Evolutionary conservation across 2,113 vertebrate species (phyloP).

Genomic region (Brienomyrus longianalis): DNA sequence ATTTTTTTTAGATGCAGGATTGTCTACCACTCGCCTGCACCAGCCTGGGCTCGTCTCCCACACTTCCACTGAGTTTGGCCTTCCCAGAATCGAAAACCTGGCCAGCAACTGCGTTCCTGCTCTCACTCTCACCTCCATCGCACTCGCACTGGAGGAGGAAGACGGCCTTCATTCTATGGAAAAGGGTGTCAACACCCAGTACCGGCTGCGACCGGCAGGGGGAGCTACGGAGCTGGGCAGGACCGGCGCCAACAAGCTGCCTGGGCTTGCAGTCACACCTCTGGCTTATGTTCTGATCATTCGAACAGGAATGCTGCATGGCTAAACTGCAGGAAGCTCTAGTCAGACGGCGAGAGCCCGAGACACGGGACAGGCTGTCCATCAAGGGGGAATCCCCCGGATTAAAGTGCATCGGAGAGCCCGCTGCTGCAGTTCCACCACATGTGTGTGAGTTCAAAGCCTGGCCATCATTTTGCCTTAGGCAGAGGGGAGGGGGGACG

Average conservation of each 20-base stretch:
- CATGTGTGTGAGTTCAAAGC: background rate
- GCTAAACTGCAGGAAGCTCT: background rate
- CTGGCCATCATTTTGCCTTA: background rate
- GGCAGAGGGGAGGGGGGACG: constrained; percentile 15
- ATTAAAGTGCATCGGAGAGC: background rate
- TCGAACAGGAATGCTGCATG: background rate
- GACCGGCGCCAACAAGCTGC: constrained; percentile 25
- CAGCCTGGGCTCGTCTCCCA: background rate
- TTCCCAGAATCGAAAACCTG: background rate
- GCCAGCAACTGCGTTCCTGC: background rate
- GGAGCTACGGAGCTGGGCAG: background rate
- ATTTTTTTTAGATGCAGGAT: background rate
- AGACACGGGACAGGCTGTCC: background rate
- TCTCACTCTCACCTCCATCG: background rate
- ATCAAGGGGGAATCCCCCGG: background rate
- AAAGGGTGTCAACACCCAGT: background rate
- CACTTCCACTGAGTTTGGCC: background rate
- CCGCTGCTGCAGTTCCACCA: background rate
- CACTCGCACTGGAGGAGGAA: background rate
- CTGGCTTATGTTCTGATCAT: constrained; percentile 21
- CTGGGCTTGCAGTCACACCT: constrained; percentile 46
- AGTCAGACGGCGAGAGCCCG: background rate
- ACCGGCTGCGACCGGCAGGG: constrained; percentile 30
- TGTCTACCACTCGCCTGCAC: background rate
- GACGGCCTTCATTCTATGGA: background rate